Percentiles rank a stretch among this genome's conserved stretches.
phyloP scores from a whole-genome alignment of 2,888 invertebrate species.

The Cantharis lateralis region DNA sequence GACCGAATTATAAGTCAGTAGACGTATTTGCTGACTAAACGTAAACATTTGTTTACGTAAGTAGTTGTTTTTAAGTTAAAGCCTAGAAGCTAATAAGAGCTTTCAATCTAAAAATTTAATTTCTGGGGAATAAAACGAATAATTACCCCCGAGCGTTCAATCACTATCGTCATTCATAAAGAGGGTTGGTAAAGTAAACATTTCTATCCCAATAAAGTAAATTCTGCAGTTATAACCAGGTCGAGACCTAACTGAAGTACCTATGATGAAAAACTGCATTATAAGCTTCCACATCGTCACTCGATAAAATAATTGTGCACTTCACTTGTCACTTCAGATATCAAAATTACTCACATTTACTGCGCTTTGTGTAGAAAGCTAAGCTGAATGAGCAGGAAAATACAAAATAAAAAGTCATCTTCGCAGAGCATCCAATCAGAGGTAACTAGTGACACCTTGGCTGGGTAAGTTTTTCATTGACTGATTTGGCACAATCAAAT shows the following conservation, averaged over 20 bases:
- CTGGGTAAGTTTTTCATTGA: too few relatives aligned
- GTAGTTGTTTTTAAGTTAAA: too few relatives aligned
- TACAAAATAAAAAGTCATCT: too few relatives aligned
- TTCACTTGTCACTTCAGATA: not conserved
- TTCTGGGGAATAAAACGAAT: not conserved
- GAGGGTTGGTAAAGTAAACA: not conserved
- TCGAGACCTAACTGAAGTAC: not conserved
- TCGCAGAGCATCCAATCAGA: too few relatives aligned
- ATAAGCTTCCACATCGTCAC: not conserved
- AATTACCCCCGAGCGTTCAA: not conserved
- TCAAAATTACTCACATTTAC: not conserved
- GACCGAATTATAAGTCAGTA: too few relatives aligned
- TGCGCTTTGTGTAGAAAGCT: not conserved
- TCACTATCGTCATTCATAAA: not conserved
- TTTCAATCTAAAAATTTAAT: not conserved
- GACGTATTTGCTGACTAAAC: too few relatives aligned
- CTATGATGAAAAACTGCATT: not conserved
- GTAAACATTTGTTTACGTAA: too few relatives aligned
- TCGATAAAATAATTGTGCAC: not conserved
- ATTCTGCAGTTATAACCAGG: not conserved
- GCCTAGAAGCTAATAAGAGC: too few relatives aligned
- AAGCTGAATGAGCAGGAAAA: too few relatives aligned
- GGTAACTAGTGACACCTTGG: too few relatives aligned
- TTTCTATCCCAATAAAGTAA: not conserved
- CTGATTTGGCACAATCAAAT: not conserved